Base-by-base conservation (phyloP, 2,113 vertebrate genomes). In the Malaclemys terrapin region DNA sequence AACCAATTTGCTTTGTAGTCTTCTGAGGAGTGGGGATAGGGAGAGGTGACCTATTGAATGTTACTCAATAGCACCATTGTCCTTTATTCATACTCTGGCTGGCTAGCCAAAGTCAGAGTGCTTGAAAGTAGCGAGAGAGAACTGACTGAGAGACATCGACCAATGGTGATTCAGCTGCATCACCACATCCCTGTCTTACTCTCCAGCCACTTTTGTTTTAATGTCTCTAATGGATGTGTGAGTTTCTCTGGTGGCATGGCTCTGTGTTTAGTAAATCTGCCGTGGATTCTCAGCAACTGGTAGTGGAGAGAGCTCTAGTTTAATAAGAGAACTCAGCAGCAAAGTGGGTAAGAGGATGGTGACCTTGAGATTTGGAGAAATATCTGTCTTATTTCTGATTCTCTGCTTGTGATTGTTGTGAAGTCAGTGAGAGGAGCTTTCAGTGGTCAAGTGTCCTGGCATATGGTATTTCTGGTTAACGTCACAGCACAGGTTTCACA, bases 301-400 rank as follows among this genome's bases (percentile, higher is more conserved):
- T 35, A 57, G 29, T 38, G 82, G 89, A 81, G 59, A 65, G 80
- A 94, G 38, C 88, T 95, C 76, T 97, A 45, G 84, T 91, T 97
- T 96, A 96, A 87, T 95, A 91, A 97, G 96, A 86, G 31, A 96
- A 91, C 90, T 98, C 96, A 97, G 98, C 98, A 98, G 97, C 96
- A 97, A 97, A 97, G 95, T 97, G 93, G 84, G 90, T 84, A 95
- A 96, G 89, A 97, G 91, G 87, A 75, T 87, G 59, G 10, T 82
- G 79, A 91, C 87, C 90, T 93, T 0, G 4, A 97, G 94, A 91
- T 83, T 88, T 82, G 29, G 87, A 93, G 87, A 85, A 52, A n/a
- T 56, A 56, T 91, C 29, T 88, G 56, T 65, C 76, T 52, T 87
- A 42, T 93, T 89, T 75, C 91, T 88, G 92, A 75, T 95, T 93